Evolutionary conservation across 2,113 vertebrate genomes (phyloP).

Genomic region (Leptobrachium ailaonicum): DNA sequence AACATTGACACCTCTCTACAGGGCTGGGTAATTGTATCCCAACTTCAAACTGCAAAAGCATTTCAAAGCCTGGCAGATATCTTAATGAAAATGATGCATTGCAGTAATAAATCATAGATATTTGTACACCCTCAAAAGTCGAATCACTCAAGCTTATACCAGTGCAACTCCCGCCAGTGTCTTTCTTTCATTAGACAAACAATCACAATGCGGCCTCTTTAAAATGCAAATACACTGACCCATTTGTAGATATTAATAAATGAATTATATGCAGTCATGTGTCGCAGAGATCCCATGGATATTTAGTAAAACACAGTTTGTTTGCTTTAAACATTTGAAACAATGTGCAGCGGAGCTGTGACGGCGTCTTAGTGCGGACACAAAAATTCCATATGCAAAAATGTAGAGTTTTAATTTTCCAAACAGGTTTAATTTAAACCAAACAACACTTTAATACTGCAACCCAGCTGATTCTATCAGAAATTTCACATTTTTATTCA

Average conservation of each 20-base stretch:
- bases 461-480: too few species aligned
- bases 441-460: too few species aligned
- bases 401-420: too few species aligned
- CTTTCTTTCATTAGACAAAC: conserved; percentile 71
- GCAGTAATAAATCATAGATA: conserved; percentile 79
- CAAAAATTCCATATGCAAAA: too few species aligned
- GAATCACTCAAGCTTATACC: conserved; percentile 75
- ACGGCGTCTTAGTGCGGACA: too few species aligned
- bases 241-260: conserved; percentile 57
- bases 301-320: conserved; percentile 14
- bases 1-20: too few species aligned
- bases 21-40: too few species aligned
- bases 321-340: too few species aligned
- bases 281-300: conserved; percentile 14
- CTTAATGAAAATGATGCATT: conserved; percentile 87
- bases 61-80: conserved; percentile 14
- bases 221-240: conserved; percentile 57
- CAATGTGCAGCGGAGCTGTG: too few species aligned
- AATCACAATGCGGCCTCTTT: conserved; percentile 71
- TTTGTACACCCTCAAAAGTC: conserved; percentile 78
- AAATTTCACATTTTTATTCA: too few species aligned
- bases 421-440: too few species aligned
- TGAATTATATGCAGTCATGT: conserved; percentile 23
- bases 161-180: conserved; percentile 71
- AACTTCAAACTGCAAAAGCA: too few species aligned